These are phyloP conservation scores for Archips xylosteana DNA, from an alignment of 2,888 invertebrate genomes.

Conservation along the genomic window DNA sequence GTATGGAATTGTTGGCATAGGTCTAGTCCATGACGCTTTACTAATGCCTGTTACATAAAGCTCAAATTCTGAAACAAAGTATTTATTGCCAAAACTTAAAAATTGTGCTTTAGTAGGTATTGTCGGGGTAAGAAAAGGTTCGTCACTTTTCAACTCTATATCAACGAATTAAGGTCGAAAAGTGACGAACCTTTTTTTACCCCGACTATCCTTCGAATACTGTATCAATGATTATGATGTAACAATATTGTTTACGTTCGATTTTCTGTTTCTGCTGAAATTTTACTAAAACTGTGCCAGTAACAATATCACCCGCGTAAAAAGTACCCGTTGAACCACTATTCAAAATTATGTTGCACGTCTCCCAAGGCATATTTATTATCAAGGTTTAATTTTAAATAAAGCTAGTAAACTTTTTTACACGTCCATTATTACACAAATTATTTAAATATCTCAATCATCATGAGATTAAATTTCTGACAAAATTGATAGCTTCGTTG, in stretches of 20 bases:
- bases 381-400: constrained; percentile 28
- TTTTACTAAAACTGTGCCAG: constrained; percentile 69
- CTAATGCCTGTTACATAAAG: constrained; percentile 67
- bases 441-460: constrained; percentile 23
- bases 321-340: constrained; percentile 68
- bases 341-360: constrained; percentile 65
- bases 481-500: constrained; percentile 19
- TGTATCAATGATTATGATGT: constrained; percentile 22
- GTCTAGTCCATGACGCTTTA: constrained; percentile 73
- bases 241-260: constrained; percentile 58
- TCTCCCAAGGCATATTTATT: constrained; percentile 62
- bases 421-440: constrained; percentile 2
- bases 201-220: too few relatives aligned
- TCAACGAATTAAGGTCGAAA: too few relatives aligned
- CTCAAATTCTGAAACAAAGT: constrained; percentile 63
- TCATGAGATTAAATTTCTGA: constrained; percentile 24
- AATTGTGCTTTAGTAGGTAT: neutral
- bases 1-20: constrained; percentile 70
- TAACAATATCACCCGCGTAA: constrained; percentile 75
- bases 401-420: constrained; percentile 42
- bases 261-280: constrained; percentile 65
- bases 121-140: too few relatives aligned
- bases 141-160: too few relatives aligned
- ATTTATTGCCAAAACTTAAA: neutral
- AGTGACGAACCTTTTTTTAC: too few relatives aligned